These are phyloP conservation scores for Gymnosoma rotundatum DNA, from an alignment of 2,888 invertebrate genomes.

Conservation along the genomic window DNA sequence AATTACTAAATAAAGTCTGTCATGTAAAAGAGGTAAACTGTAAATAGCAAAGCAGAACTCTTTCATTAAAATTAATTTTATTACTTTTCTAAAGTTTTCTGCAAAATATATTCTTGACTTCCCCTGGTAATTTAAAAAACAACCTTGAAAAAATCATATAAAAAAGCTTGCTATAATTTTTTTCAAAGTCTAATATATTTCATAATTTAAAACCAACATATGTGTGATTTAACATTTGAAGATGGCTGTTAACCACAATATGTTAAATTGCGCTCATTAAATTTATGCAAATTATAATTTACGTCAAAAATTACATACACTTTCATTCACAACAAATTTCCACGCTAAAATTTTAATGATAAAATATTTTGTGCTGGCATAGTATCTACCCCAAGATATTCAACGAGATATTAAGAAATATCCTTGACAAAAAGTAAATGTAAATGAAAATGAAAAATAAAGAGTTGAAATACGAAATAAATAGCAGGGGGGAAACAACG, in stretches of 20 bases:
- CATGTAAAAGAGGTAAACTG: background rate
- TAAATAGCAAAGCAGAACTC: too few relatives aligned
- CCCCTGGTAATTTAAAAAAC: too few relatives aligned
- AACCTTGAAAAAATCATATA: too few relatives aligned
- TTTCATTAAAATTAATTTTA: too few relatives aligned
- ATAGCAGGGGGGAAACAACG: slow-evolving; percentile 23
- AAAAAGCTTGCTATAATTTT: too few relatives aligned
- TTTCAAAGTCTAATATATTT: background rate
- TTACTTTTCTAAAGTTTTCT: too few relatives aligned
- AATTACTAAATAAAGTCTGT: background rate
- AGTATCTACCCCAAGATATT: slow-evolving; percentile 27
- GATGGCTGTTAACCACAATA: slow-evolving; percentile 50
- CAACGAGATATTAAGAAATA: slow-evolving; percentile 13
- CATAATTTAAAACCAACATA: slow-evolving; percentile 18
- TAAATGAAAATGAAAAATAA: slow-evolving; percentile 15
- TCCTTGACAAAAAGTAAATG: slow-evolving; percentile 29
- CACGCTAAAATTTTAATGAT: slow-evolving; percentile 61
- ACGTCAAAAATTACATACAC: slow-evolving; percentile 1
- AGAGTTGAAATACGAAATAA: slow-evolving; percentile 27
- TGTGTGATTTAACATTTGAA: slow-evolving; percentile 26
- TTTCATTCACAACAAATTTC: slow-evolving; percentile 39
- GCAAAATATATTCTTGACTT: too few relatives aligned
- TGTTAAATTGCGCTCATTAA: slow-evolving; percentile 37
- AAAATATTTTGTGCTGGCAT: slow-evolving; percentile 15
- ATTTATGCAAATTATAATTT: slow-evolving; percentile 64